Base-by-base conservation (phyloP, 2,113 vertebrate species). In the Peucedramus taeniatus region DNA sequence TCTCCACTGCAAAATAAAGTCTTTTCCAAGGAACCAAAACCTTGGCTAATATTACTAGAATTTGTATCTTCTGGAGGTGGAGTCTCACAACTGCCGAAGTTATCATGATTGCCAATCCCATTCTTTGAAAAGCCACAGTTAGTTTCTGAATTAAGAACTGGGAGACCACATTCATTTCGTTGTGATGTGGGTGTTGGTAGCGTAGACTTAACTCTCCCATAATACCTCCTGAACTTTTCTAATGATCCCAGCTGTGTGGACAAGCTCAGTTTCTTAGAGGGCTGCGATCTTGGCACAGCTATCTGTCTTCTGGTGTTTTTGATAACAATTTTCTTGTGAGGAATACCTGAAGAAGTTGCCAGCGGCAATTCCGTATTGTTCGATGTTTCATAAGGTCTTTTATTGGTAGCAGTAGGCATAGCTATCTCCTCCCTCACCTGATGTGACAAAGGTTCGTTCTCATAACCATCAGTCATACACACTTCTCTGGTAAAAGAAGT, bases 171-270 rank as follows among this genome's bases (percentile, higher is more conserved):
- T 45, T 81, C 78, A 59, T 60, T 90, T 74, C 0, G 88, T 79
- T 96, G 65, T 20, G 72, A 39, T 3, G 6, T 21, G 5, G 92
- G 40, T 39, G 31, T 33, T 89, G 75, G 64, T 37, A 76, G 24
- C 1, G 3, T 54, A 77, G 50, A 72, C 78, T 56, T 90, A 64
- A 93, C 69, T 63, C 97, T 98, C 31, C 98, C 98, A 93, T 98
- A 99, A 2, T 89, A 95, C 93, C 98, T 99, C 96, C 98, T 98
- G 96, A 99, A 99, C 92, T 96, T 98, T 84, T 99, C 99, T 72
- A 99, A 98, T 6, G 99, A 99, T 56, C 98, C 98, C 42, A 97
- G 68, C 33, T 98, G 98, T 27, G 94, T 86, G 83, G 83, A 84
- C 77, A 98, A 94, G 49, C 97, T 97, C 82, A 99, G 91, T 92